Evolutionary conservation across 2,797 vertebrate species (phyloP), one percentile per base, ranked within the genome.

Genomic region (Pseudochromis fuscus): DNA sequence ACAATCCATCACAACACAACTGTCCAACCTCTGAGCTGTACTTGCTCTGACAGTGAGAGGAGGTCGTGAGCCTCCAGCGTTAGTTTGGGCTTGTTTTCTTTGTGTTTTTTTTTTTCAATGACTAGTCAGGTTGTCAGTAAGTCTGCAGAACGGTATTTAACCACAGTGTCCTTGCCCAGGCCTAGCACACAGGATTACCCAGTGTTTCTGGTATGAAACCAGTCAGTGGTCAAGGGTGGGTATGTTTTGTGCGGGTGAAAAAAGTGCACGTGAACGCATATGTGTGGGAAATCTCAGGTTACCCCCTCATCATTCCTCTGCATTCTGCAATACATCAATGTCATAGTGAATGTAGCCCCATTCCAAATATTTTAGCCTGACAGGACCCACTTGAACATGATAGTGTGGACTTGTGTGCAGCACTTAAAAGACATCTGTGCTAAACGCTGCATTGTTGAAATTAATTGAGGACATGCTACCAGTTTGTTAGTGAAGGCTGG

Each of bases 251-350:
- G 35, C 11, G n/a, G 31, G 52, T 7, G 52, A 30, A 58, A 67
- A 40, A 11, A 45, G 72, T 44, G 45, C 65, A 65, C 11, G 21
- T 44, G 55, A 64, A 69, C 42, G 59, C 50, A 19, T 79, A 66
- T n/a, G 42, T 59, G 75, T 40, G 57, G 50, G 76, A 75, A 60
- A 65, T 84, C 76, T 90, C 78, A 61, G 59, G 81, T 89, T 89
- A 72, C 90, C 75, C 60, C 79, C 69, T 87, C 81, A 82, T 86
- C 88, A 84, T 86, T 87, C 81, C 67, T 70, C 67, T 28, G 51
- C 75, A 63, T 71, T 83, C 85, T 91, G 88, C 66, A 72, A 87
- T 87, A 58, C 57, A 89, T 90, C 86, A 90, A 64, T 89, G 85
- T 86, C 88, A 79, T 7, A 0, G 59, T 38, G 31, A 72, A 79